Evolutionary conservation across 2,113 vertebrate genomes (phyloP).

Genomic region (Oryzias woworae): DNA sequence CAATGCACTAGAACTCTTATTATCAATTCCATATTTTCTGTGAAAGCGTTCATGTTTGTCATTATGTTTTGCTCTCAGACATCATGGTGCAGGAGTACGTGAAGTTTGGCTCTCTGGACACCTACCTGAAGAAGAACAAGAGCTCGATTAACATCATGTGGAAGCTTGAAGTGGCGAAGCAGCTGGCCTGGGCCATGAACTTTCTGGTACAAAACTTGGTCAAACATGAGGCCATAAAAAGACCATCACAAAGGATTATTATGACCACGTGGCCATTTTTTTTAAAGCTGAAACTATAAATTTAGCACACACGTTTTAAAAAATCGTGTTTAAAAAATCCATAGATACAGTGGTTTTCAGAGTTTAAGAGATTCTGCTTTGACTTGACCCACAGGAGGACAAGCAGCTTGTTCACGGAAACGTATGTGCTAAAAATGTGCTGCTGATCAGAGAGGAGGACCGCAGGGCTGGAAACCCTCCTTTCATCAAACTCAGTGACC

Average conservation of each 20-base stretch:
- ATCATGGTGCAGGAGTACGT: slow-evolving; percentile 97
- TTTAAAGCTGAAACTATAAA: background rate
- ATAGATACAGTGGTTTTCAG: too few relatives aligned
- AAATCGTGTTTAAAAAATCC: too few relatives aligned
- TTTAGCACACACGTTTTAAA: background rate
- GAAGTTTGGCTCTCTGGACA: slow-evolving; percentile 94
- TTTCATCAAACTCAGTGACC: slow-evolving; percentile 96
- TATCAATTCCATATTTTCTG: too few relatives aligned
- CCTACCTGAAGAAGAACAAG: slow-evolving; percentile 93
- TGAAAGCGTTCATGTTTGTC: too few relatives aligned
- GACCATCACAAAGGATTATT: background rate
- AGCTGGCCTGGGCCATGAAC: slow-evolving; percentile 96
- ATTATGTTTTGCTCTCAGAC: slow-evolving; percentile 74
- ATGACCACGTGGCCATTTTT: background rate
- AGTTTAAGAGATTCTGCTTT: background rate
- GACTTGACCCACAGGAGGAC: slow-evolving; percentile 83
- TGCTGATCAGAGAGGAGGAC: slow-evolving; percentile 94
- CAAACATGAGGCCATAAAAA: background rate
- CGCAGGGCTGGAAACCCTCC: slow-evolving; percentile 87
- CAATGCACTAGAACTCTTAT: too few relatives aligned
- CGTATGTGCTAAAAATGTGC: slow-evolving; percentile 93
- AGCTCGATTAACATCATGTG: slow-evolving; percentile 90
- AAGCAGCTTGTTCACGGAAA: slow-evolving; percentile 92
- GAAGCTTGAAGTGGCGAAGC: slow-evolving; percentile 97
- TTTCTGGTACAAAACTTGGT: slow-evolving; percentile 84